A percentile compares a stretch with the other conserved stretches of the same genome.
Evolutionary conservation across 2,888 invertebrate species (phyloP).

Genomic region (Steinernema hermaphroditum): DNA sequence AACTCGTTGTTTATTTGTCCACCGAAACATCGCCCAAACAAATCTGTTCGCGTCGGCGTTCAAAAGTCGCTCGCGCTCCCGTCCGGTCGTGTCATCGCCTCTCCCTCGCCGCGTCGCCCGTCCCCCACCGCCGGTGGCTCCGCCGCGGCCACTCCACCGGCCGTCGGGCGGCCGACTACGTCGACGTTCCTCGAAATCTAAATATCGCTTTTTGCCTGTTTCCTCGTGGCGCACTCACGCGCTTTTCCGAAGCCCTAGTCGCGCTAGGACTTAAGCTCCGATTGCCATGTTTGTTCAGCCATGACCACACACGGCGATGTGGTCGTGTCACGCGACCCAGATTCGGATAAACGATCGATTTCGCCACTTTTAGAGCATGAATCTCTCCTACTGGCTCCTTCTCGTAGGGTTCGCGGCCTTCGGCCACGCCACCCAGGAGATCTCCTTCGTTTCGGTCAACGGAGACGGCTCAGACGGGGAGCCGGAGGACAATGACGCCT

Average conservation of each 20-base stretch:
- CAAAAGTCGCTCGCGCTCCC: too few relatives aligned
- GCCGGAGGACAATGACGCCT: not conserved
- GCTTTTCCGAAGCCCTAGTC: not conserved
- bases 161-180: too few relatives aligned
- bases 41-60: too few relatives aligned
- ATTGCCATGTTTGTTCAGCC: not conserved
- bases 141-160: too few relatives aligned
- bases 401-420: not conserved
- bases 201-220: not conserved
- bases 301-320: not conserved
- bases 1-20: too few relatives aligned
- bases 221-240: not conserved
- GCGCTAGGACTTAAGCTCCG: not conserved
- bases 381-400: not conserved
- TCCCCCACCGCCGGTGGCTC: too few relatives aligned
- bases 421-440: not conserved
- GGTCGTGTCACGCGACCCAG: not conserved
- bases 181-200: not conserved
- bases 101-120: too few relatives aligned
- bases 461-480: not conserved
- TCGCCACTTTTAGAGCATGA: not conserved
- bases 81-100: too few relatives aligned
- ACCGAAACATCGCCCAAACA: too few relatives aligned
- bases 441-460: slow-evolving; percentile 10
- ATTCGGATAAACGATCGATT: not conserved